Percentiles rank a stretch among this genome's conserved stretches.
These are phyloP conservation scores for Dendropsophus ebraccatus DNA, from an alignment of 2,113 vertebrate genomes.

Conservation along the genomic window DNA sequence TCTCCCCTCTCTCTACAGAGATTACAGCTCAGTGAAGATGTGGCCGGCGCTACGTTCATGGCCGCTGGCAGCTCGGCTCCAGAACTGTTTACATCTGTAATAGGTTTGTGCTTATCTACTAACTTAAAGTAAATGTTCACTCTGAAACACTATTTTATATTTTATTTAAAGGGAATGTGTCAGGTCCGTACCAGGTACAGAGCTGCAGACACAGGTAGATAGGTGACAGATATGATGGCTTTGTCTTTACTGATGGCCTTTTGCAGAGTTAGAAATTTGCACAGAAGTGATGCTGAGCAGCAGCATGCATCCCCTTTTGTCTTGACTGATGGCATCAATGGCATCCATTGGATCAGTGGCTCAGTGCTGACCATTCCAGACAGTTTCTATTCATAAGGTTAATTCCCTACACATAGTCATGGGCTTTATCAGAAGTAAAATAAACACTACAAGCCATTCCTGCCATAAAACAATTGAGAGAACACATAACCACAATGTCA, in stretches of 20 bases:
- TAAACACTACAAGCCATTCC: background rate
- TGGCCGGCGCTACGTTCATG: conserved; percentile 97
- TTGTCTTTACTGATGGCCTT: no score
- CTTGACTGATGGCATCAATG: no score
- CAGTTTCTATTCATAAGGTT: background rate
- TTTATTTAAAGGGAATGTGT: no score
- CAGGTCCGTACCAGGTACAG: no score
- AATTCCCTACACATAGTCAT: background rate
- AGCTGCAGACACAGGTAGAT: no score
- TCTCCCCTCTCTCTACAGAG: conserved; percentile 74
- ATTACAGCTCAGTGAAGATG: conserved; percentile 93
- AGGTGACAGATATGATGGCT: no score
- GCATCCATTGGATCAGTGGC: no score
- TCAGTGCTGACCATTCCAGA: no score
- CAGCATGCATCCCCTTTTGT: no score
- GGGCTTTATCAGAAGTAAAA: background rate
- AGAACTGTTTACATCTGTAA: conserved; percentile 97
- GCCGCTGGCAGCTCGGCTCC: conserved; percentile 97
- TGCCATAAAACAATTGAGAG: background rate
- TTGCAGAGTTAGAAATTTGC: no score
- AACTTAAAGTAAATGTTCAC: background rate
- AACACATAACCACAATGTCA: conserved; percentile 28
- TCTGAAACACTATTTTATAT: background rate
- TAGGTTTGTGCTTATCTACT: conserved; percentile 77
- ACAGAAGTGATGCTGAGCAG: no score